Percentiles rank a stretch among this genome's conserved stretches.
Evolutionary conservation across 1,140 invertebrate genomes (phyloP).

Genomic region (Polypedilum vanderplanki): DNA sequence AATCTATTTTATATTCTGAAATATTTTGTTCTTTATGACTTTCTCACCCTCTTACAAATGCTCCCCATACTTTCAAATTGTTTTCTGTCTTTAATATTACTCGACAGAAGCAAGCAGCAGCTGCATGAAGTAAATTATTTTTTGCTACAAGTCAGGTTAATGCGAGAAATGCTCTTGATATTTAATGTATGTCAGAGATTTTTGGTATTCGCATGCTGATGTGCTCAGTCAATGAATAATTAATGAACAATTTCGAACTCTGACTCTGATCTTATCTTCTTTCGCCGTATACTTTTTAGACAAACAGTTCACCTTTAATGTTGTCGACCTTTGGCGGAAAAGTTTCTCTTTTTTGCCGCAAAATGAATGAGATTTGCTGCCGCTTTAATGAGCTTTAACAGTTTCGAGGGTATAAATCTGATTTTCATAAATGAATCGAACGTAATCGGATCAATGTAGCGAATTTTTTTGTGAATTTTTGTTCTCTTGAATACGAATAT

Average conservation of each 20-base stretch:
- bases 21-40: constrained; percentile 20
- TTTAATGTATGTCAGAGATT: constrained; percentile 26
- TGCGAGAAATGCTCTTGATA: constrained; percentile 21
- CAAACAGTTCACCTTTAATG: constrained; percentile 3
- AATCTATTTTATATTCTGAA: constrained; percentile 28
- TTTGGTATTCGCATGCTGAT: not conserved
- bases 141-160: not conserved
- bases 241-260: constrained; percentile 23
- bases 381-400: not conserved
- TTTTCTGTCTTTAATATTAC: not conserved
- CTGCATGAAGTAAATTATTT: not conserved
- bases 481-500: not conserved
- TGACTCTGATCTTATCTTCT: not conserved
- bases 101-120: not conserved
- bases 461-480: not conserved
- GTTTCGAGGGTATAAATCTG: constrained; percentile 2
- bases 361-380: not conserved
- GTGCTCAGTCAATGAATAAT: constrained; percentile 1
- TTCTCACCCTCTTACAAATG: constrained; percentile 22
- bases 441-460: constrained; percentile 18
- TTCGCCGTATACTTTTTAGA: not conserved
- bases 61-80: not conserved
- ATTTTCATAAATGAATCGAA: constrained; percentile 23
- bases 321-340: constrained; percentile 6
- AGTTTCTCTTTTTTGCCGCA: not conserved